Evolutionary conservation across 1,140 invertebrate genomes (phyloP).

Genomic region (Meloidogyne hapla): DNA sequence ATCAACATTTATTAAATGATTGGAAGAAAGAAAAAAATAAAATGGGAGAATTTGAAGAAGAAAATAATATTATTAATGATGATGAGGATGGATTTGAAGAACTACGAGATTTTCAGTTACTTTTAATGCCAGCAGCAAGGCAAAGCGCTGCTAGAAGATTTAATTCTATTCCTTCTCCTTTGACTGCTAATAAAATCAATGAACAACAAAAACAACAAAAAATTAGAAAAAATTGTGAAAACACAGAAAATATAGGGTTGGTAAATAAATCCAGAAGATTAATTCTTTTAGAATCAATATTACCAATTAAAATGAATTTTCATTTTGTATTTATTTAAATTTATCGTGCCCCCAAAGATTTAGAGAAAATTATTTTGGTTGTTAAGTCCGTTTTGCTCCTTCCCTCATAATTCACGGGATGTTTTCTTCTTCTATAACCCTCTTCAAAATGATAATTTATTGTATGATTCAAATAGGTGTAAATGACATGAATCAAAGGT

Average conservation of each 20-base stretch:
- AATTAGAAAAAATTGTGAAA: background rate
- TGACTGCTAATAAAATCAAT: constrained; percentile 14
- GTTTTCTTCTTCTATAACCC: too few species aligned
- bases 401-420: too few species aligned
- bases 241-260: constrained; percentile 11
- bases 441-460: too few species aligned
- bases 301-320: too few species aligned
- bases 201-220: background rate
- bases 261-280: background rate
- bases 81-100: constrained; percentile 24
- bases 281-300: background rate
- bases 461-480: too few species aligned
- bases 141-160: constrained; percentile 24
- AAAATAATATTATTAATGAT: background rate
- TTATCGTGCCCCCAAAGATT: too few species aligned
- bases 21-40: background rate
- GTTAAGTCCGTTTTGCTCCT: too few species aligned
- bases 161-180: background rate
- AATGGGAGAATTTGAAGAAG: constrained; percentile 4
- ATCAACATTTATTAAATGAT: background rate
- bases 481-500: background rate
- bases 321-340: too few species aligned
- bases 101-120: constrained; percentile 14
- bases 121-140: constrained; percentile 28
- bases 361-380: too few species aligned